phyloP scores from a whole-genome alignment of 2,113 vertebrate species.

The Thamnophis sirtalis region DNA sequence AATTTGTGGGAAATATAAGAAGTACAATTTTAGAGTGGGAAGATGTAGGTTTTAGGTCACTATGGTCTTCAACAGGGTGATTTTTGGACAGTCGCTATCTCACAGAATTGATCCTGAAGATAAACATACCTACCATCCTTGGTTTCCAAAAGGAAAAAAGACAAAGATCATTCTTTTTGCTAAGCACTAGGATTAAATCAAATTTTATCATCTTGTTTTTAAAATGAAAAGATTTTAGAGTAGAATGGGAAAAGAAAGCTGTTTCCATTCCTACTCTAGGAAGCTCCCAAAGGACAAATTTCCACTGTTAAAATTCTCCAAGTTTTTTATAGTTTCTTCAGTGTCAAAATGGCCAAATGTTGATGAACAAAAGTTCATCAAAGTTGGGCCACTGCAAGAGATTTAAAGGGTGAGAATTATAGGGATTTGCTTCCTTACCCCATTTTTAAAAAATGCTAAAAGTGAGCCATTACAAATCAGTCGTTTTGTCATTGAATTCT shows the following conservation, averaged over 20 bases:
- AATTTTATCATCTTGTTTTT: background rate
- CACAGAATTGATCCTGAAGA: background rate
- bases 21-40: background rate
- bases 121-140: background rate
- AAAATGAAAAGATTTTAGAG: background rate
- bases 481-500: background rate
- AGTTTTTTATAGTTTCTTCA: background rate
- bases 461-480: background rate
- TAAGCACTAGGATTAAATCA: background rate
- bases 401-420: background rate
- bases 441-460: background rate
- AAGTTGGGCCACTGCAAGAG: background rate
- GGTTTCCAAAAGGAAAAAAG: background rate
- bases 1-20: background rate
- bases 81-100: background rate
- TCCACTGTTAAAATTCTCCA: background rate
- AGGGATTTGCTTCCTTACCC: background rate
- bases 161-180: background rate
- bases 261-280: too few relatives aligned
- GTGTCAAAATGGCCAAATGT: background rate
- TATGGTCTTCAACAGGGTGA: background rate
- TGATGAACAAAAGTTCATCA: background rate
- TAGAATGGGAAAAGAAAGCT: background rate
- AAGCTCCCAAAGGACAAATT: background rate
- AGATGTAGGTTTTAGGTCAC: background rate